Conservation (phyloP, 2,113 vertebrate species). For the Prolemur simus region DNA sequence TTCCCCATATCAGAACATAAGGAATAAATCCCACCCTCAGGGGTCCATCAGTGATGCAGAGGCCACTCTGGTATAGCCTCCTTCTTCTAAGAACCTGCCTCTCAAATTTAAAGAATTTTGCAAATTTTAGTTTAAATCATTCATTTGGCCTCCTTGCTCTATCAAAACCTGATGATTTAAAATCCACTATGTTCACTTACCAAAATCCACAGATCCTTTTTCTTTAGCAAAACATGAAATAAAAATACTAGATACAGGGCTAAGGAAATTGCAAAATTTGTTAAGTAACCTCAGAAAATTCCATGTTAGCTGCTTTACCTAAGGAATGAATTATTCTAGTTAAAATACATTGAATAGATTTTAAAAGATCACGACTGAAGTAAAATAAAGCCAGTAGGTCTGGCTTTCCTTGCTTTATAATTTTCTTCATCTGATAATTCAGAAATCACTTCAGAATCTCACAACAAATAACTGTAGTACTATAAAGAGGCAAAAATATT, state of each 20-base stretch:
- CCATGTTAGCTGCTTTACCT: not conserved
- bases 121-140: not conserved
- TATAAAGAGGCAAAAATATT: not conserved
- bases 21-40: not conserved
- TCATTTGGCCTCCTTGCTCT: not conserved
- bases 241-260: not conserved
- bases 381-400: not conserved
- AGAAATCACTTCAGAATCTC: constrained; percentile 8
- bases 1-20: not conserved
- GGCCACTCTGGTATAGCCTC: not conserved
- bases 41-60: not conserved
- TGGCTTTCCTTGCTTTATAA: not conserved
- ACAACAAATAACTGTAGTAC: not conserved
- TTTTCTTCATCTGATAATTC: constrained; percentile 30
- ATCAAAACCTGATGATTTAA: not conserved
- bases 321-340: not conserved
- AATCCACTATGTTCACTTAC: not conserved
- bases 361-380: not conserved
- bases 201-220: constrained; percentile 11
- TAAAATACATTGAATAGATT: not conserved
- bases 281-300: constrained; percentile 21
- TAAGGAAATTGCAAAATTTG: not conserved
- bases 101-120: not conserved
- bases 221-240: constrained; percentile 17
- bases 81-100: not conserved